These are phyloP conservation scores for Alca torda DNA, from an alignment of 2,797 vertebrate species.

Conservation along the genomic window DNA sequence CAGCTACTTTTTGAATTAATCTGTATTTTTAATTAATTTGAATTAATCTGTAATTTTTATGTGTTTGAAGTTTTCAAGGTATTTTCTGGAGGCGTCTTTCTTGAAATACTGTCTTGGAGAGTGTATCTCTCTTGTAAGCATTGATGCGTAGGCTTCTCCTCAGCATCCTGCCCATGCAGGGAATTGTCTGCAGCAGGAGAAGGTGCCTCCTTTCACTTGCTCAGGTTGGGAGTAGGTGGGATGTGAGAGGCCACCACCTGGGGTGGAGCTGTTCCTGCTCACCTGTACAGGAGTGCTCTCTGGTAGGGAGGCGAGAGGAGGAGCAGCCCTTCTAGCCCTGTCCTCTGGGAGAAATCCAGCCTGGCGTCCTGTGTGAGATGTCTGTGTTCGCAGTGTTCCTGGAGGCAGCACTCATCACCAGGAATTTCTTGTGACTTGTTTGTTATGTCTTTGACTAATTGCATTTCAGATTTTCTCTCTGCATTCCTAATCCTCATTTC, in stretches of 20 bases:
- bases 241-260: accelerated
- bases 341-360: background rate
- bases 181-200: background rate
- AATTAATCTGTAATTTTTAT: background rate
- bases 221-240: background rate
- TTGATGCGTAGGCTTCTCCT: background rate
- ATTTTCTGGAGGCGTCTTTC: background rate
- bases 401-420: background rate
- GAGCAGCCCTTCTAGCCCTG: background rate
- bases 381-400: background rate
- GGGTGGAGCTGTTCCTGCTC: background rate
- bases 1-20: background rate
- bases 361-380: background rate
- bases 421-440: slow-evolving; percentile 3
- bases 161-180: background rate
- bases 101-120: background rate
- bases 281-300: background rate
- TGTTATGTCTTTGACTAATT: background rate
- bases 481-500: slow-evolving; percentile 12
- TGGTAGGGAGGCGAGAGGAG: background rate
- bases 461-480: slow-evolving; percentile 1
- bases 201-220: background rate
- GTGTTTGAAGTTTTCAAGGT: background rate
- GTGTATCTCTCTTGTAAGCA: background rate
- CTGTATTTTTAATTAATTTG: background rate